Base-by-base conservation (phyloP, 2,888 invertebrate genomes). In the Quadriops clusia region DNA sequence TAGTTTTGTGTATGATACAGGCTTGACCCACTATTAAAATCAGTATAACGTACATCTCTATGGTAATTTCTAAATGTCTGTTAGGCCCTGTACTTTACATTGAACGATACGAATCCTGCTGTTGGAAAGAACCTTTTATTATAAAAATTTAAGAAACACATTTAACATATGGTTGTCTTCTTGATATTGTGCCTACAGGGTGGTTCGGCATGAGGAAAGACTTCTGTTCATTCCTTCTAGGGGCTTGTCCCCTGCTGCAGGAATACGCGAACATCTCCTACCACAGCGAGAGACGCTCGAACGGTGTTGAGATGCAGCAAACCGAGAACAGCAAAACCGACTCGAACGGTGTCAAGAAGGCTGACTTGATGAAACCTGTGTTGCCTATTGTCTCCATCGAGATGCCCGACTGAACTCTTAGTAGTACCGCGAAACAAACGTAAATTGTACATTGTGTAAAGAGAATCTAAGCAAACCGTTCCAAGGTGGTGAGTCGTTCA, bases 211-310 rank as follows among this genome's bases (percentile, higher is more conserved):
- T 98, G 47, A 74, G 95, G 28, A 93, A 93, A 67, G 95, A 94
- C 56, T 93, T 98, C 59, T 95, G 94, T 57, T 87, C 89, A 49
- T 95, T 94, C 61, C 69, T 98, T n/a, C 66, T 98, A 17, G 86
- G 89, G 30, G 77, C 85, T 8, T 94, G 93, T 63, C 97, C 97
- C 1, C 70, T 93, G 39, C 70, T 98, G 23, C 94, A 95, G 67
- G 94, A 97, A 56, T 98, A 98, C 60, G 97, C 94, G 11, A 98
- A 98, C 62, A 94, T 98, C 45, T 90, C 94, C 4, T 97, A 97
- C 61, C 80, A 77, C 58, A 77, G 73, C 43, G 81, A 74, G 50
- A 59, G 57, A 51, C 55, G 49, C 50, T 55, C 34, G 48, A 66
- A 58, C 53, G 49, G 63, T 41, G 49, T 66, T 14, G 56, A 58